Evolutionary conservation across 2,797 vertebrate species (phyloP).

Genomic region (Lepus townsendii): DNA sequence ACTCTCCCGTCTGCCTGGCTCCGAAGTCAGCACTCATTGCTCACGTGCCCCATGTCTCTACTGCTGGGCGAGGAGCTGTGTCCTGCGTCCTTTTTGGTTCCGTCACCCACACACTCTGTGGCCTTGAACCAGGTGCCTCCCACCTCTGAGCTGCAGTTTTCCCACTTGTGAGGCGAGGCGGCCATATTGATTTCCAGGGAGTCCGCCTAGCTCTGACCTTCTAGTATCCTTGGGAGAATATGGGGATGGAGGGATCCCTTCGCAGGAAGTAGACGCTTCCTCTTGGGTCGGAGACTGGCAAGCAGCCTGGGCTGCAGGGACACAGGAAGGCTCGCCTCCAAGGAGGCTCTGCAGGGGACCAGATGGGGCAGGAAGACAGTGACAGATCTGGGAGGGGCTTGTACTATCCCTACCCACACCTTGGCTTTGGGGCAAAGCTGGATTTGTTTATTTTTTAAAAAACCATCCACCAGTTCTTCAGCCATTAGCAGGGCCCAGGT

Average conservation of each 20-base stretch:
- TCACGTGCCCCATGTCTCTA: accelerated
- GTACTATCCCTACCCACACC: not conserved
- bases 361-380: slow-evolving; percentile 33
- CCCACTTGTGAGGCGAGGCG: not conserved
- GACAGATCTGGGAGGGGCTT: not conserved
- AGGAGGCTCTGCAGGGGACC: not conserved
- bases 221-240: not conserved
- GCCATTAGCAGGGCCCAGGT: not conserved
- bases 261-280: not conserved
- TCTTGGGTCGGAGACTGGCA: not conserved
- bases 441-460: not conserved
- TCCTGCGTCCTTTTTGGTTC: not conserved
- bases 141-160: not conserved
- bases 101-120: not conserved
- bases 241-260: not conserved
- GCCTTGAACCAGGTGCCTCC: not conserved
- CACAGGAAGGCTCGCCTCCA: not conserved
- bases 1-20: not conserved
- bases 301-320: not conserved
- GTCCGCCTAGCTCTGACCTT: not conserved
- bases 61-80: not conserved
- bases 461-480: slow-evolving; percentile 23
- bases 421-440: slow-evolving; percentile 54
- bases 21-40: not conserved
- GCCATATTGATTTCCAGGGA: not conserved